Evolutionary conservation across 2,888 invertebrate species (phyloP), one percentile per base, ranked within the genome.

Genomic region (Drosophila neutralis): DNA sequence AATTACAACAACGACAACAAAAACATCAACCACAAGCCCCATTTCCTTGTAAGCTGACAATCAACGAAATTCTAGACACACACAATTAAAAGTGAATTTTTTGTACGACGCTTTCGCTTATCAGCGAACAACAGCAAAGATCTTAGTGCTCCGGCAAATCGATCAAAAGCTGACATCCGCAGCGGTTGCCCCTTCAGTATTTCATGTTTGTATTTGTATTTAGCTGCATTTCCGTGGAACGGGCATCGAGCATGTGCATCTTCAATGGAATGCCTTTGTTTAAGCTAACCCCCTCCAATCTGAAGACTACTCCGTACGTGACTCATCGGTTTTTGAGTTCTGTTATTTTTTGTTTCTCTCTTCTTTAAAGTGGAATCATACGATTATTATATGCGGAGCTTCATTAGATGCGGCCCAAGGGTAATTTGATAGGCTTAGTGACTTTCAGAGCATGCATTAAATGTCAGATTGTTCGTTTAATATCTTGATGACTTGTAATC

Each of bases 221-320:
- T 40, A 21, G 56, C 40, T 76, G 83, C 79, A 71, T 76, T 83
- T 76, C 77, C 80, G 59, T 69, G 69, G 36, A 76, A 61, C 42
- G 45, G 45, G 45, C 49, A 24, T 15, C 48, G 51, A 48, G 52
- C 71, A 76, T 72, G 72, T 76, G 81, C 84, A 87, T 87, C 83
- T 75, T 82, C 75, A 81, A 79, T 86, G 90, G 90, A 78, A 87
- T 87, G 83, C 62, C 90, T 90, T 88, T 88, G 89, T 90, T 78
- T 36, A 38, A 69, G 59, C 53, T 73, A 56, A 53, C 38, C 27
- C 11, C 33, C n/a, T 73, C 69, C 69, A 73, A 65, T 71, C 45
- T 52, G n/a, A 51, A 36, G 57, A 53, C 49, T 42, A 53, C 49
- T 42, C 36, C 31, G 51, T 45, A 69, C 77, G 81, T 87, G 90